Evolutionary conservation across 1,140 invertebrate genomes (phyloP).

Genomic region (Gryllus bimaculatus): DNA sequence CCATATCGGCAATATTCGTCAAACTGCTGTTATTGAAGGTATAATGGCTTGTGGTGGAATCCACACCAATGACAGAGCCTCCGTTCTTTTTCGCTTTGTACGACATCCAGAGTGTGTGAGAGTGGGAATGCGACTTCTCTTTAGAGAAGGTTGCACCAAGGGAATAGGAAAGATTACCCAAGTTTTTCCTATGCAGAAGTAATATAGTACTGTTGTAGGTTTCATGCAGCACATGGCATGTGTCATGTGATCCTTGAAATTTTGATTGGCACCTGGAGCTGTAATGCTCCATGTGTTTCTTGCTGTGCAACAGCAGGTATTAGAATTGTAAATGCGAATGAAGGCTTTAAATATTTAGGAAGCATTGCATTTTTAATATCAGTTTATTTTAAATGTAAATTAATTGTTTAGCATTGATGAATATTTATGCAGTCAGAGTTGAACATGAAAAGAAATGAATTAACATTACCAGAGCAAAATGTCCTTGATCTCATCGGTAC

Average conservation of each 20-base stretch:
- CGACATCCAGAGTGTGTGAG: conserved; percentile 85
- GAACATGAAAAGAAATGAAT: neutral
- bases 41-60: conserved; percentile 51
- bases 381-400: neutral
- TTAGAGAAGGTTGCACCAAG: conserved; percentile 80
- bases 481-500: neutral
- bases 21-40: conserved; percentile 78
- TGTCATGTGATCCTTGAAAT: neutral
- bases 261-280: neutral
- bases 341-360: neutral
- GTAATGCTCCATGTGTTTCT: neutral
- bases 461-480: neutral
- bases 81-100: conserved; percentile 81
- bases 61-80: conserved; percentile 74
- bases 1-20: conserved; percentile 88
- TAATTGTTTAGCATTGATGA: neutral
- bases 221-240: neutral
- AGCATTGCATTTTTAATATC: neutral
- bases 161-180: conserved; percentile 86
- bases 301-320: neutral
- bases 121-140: conserved; percentile 74
- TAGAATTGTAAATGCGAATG: neutral
- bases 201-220: neutral
- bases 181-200: conserved; percentile 52
- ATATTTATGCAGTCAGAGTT: neutral